These are phyloP conservation scores for Sanderia malayensis DNA, from an alignment of 30 jellyfish, hydroid and myxozoan genomes.

Conservation along the genomic window DNA sequence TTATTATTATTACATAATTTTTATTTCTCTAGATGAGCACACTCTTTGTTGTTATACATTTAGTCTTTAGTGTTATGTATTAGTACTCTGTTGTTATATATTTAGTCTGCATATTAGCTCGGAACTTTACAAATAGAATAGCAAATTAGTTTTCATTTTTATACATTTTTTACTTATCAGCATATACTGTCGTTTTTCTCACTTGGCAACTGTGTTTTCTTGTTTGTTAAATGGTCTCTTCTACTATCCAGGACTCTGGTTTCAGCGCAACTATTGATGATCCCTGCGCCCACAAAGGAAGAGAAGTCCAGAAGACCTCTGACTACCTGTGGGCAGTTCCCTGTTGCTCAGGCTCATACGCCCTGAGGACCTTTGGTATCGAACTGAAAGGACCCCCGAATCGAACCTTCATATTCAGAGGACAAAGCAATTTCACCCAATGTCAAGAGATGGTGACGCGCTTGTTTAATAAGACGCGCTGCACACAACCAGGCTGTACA, in stretches of 20 bases:
- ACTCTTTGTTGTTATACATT: no score
- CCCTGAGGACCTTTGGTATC: conserved; percentile 23
- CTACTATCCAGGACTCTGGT: conserved; percentile 48
- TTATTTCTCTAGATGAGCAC: no score
- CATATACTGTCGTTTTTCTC: no score
- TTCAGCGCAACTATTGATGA: conserved; percentile 36
- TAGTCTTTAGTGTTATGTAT: no score
- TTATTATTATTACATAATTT: no score
- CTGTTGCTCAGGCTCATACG: conserved; percentile 51
- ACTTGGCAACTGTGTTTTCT: no score
- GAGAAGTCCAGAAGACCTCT: background rate
- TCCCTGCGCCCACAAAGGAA: conserved; percentile 52
- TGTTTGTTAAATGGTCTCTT: no score
- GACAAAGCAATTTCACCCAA: conserved; percentile 36
- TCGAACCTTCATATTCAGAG: conserved; percentile 27
- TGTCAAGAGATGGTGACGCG: conserved; percentile 13
- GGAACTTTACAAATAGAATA: no score
- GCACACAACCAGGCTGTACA: conserved; percentile 40
- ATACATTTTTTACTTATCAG: no score
- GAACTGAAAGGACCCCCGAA: conserved; percentile 47
- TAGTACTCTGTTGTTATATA: no score
- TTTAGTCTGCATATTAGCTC: no score
- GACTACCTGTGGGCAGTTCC: conserved; percentile 61
- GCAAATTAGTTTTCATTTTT: no score
- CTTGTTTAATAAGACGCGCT: conserved; percentile 10